These are phyloP conservation scores for Potorous gilbertii DNA, from an alignment of 2,797 vertebrate genomes.

Conservation along the genomic window DNA sequence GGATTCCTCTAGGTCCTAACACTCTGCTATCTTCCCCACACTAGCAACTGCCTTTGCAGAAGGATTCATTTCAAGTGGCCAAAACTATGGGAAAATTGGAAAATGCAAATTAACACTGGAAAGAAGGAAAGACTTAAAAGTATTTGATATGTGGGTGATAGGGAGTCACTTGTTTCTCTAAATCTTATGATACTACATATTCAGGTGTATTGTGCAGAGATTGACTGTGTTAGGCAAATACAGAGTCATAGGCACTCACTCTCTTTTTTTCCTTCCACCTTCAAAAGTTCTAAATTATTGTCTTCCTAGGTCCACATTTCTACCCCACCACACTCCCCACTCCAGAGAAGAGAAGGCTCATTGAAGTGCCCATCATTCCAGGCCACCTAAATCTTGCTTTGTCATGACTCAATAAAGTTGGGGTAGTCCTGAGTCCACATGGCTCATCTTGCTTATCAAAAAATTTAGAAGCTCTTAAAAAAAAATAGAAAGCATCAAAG, in stretches of 20 bases:
- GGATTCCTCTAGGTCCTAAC: not conserved
- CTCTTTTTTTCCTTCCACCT: too few species aligned
- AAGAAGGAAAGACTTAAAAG: not conserved
- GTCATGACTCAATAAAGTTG: not conserved
- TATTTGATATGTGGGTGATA: not conserved
- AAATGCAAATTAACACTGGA: not conserved
- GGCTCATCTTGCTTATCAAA: not conserved
- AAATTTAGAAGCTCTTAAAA: not conserved
- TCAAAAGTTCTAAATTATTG: too few species aligned
- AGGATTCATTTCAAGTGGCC: slow-evolving; percentile 16
- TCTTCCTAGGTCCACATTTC: not conserved
- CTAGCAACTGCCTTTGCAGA: not conserved
- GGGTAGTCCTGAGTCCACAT: not conserved
- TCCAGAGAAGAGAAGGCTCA: not conserved
- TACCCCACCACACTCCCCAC: not conserved
- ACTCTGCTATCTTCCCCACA: not conserved
- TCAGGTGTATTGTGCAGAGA: not conserved
- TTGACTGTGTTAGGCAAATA: not conserved
- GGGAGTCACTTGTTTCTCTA: not conserved
- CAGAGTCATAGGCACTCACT: not conserved
- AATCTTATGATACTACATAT: not conserved
- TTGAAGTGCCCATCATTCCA: not conserved
- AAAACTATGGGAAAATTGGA: slow-evolving; percentile 21
- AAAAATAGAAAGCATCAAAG: not conserved
- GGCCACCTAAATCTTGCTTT: not conserved